phyloP scores from a whole-genome alignment of 2,113 vertebrate genomes.

The Catharus fuscescens region DNA sequence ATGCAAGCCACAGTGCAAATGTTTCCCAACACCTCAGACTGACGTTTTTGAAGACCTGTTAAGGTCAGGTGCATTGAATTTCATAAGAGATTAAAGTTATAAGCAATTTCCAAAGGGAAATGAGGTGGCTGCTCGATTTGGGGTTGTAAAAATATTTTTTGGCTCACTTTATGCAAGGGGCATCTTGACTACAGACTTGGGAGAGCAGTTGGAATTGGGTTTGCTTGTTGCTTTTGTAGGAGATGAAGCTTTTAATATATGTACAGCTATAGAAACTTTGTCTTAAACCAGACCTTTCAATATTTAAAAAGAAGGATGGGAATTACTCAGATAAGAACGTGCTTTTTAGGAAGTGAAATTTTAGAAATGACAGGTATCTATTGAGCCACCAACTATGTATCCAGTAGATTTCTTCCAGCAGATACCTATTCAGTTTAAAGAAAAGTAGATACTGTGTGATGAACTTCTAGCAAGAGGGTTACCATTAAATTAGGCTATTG shows the following conservation, averaged over 20 bases:
- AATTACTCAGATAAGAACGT: not conserved
- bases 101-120: not conserved
- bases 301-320: not conserved
- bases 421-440: not conserved
- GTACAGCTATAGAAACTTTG: not conserved
- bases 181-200: not conserved
- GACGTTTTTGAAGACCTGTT: slow-evolving; percentile 12
- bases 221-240: not conserved
- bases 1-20: slow-evolving; percentile 33
- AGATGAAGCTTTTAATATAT: not conserved
- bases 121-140: not conserved
- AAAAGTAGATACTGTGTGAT: not conserved
- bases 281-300: not conserved
- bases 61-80: not conserved
- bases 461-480: not conserved
- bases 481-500: not conserved
- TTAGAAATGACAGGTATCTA: not conserved
- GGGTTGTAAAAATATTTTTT: not conserved
- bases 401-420: not conserved
- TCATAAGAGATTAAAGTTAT: not conserved
- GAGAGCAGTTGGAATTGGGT: not conserved
- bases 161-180: not conserved
- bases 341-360: not conserved
- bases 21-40: slow-evolving; percentile 5
- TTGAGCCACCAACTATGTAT: not conserved